Evolutionary conservation across 2,888 invertebrate species (phyloP), one percentile per base, ranked within the genome.

Genomic region (Brenthis hecate): DNA sequence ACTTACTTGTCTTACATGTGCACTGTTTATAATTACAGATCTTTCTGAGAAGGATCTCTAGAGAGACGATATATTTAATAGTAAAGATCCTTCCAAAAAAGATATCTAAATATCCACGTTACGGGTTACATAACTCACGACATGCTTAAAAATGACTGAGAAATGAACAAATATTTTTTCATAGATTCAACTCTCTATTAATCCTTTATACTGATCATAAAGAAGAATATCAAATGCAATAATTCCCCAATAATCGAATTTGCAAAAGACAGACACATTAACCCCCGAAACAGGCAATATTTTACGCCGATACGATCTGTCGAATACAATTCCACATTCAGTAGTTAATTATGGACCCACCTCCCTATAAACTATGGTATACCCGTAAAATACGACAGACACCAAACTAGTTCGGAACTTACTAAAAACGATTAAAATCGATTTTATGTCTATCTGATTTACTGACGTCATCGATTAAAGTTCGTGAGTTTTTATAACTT

Each of bases 341-440:
- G 56, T 61, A 76, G 75, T 77, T 78, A 76, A 77, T 77, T 73
- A 76, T 73, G 65, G 72, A 76, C 73, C 76, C 73, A 73, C 71
- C 74, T 69, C 74, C 78, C 75, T 70, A 77, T 81, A 78, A 81
- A 78, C 75, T 76, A 78, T 77, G 74, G 72, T 72, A 61, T 69
- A 71, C 73, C 72, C 69, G 76, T 80, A 79, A 62, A 62, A 53
- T 16, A 62, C 36, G 36, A 4, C 19, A 16, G 36, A 4, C 19
- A 16, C 16, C 51, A 19, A 32, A 81, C 80, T 80, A 81, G 78
- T 80, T 75, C 66, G 72, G 66, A 81, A 81, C 74, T 80, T 79
- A 75, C 79, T 81, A 76, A 83, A 82, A 83, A 81, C 79, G 81
- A 82, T 83, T 81, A 83, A 62, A 62, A 62, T 51, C 32, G 51